phyloP scores from a whole-genome alignment of 2,113 vertebrate genomes.

The Numida meleagris region DNA sequence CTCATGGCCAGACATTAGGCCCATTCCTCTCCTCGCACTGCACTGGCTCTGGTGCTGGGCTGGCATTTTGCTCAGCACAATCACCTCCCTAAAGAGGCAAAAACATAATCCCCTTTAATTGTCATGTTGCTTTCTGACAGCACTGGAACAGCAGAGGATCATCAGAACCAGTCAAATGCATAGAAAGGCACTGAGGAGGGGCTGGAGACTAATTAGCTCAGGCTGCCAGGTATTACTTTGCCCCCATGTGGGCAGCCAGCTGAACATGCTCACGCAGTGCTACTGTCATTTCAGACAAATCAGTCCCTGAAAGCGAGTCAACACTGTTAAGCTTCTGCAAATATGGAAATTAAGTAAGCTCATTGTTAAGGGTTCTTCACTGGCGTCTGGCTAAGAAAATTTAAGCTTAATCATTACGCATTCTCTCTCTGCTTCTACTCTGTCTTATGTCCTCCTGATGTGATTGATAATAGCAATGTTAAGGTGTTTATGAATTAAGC shows the following conservation, averaged over 20 bases:
- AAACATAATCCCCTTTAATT: neutral
- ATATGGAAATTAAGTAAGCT: neutral
- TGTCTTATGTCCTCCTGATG: neutral
- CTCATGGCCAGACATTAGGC: fast-evolving
- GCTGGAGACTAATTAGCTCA: neutral
- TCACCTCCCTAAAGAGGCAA: neutral
- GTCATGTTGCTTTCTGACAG: neutral
- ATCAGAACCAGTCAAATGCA: neutral
- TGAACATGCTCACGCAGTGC: neutral
- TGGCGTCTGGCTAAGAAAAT: neutral
- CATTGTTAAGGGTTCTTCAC: neutral
- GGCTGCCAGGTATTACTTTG: neutral
- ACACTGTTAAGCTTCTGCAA: neutral
- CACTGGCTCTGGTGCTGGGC: neutral
- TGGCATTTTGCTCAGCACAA: neutral
- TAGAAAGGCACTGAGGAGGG: neutral
- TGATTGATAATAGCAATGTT: neutral
- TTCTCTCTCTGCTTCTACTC: neutral
- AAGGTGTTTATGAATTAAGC: neutral
- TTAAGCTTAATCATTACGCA: neutral
- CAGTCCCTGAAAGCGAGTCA: neutral
- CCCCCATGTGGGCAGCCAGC: neutral
- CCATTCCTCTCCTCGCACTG: fast-evolving
- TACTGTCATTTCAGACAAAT: neutral
- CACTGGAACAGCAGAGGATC: neutral